A percentile compares a stretch with the other conserved stretches of the same genome.
Conservation (phyloP, 2,113 vertebrate species). For the Lontra canadensis region DNA sequence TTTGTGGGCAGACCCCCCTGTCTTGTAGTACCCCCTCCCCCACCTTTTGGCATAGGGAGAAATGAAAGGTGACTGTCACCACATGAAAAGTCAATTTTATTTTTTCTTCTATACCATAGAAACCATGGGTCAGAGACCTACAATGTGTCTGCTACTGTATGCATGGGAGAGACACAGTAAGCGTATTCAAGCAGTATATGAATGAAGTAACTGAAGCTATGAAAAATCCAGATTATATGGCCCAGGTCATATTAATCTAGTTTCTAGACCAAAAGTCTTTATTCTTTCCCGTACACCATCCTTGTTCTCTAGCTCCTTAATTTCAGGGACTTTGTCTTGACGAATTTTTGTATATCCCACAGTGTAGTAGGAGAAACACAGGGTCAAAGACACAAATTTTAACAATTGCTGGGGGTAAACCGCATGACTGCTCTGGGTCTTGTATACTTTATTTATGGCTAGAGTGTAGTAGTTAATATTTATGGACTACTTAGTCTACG, state of each 20-base stretch:
- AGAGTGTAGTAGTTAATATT: background rate
- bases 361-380: background rate
- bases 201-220: background rate
- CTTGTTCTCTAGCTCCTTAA: background rate
- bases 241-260: background rate
- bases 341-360: background rate
- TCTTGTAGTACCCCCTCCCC: background rate
- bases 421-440: background rate
- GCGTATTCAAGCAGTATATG: background rate
- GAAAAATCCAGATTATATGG: background rate
- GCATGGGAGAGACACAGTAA: background rate
- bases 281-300: background rate
- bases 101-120: background rate
- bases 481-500: background rate
- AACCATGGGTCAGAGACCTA: background rate
- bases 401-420: background rate
- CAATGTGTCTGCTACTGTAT: background rate
- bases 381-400: background rate
- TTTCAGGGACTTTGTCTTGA: background rate
- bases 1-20: background rate
- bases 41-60: background rate
- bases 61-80: background rate
- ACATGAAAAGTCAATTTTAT: background rate
- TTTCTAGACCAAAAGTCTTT: background rate
- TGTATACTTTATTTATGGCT: background rate